Conservation (phyloP, 2,797 vertebrate genomes). For the Tokudaia muenninki region DNA sequence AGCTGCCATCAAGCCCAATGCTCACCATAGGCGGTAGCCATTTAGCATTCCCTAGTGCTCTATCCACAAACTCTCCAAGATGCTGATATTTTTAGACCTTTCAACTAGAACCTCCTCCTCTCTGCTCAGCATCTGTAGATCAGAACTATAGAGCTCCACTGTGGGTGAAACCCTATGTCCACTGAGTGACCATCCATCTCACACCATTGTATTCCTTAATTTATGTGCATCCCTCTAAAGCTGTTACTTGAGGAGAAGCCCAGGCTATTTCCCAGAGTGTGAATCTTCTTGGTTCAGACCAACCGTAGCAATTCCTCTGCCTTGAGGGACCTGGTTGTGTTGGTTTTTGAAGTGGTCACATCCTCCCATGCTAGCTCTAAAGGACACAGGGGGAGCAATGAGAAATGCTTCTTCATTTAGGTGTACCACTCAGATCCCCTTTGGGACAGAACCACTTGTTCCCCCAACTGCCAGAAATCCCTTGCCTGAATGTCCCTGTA, state of each 20-base stretch:
- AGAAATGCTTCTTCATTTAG: too few relatives aligned
- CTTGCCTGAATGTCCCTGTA: not conserved
- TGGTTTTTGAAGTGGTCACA: not conserved
- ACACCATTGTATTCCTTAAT: not conserved
- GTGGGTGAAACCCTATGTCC: not conserved
- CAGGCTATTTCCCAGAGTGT: not conserved
- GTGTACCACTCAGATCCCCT: not conserved
- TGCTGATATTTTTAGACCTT: not conserved
- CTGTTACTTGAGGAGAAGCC: not conserved
- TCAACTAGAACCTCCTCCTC: not conserved
- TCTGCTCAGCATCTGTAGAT: not conserved
- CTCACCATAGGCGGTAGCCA: not conserved
- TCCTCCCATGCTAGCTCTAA: too few relatives aligned
- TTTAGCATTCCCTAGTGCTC: not conserved
- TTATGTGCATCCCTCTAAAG: not conserved
- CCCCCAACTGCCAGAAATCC: not conserved
- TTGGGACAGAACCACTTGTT: not conserved
- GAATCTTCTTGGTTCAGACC: not conserved
- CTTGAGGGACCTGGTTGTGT: not conserved
- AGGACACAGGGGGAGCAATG: not conserved
- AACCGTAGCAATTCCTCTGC: not conserved
- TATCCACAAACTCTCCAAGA: too few relatives aligned
- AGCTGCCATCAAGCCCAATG: not conserved
- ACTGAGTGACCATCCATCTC: not conserved
- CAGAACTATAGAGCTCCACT: not conserved